Evolutionary conservation across 2,113 vertebrate genomes (phyloP).

Genomic region (Onychorhynchus coronatus): DNA sequence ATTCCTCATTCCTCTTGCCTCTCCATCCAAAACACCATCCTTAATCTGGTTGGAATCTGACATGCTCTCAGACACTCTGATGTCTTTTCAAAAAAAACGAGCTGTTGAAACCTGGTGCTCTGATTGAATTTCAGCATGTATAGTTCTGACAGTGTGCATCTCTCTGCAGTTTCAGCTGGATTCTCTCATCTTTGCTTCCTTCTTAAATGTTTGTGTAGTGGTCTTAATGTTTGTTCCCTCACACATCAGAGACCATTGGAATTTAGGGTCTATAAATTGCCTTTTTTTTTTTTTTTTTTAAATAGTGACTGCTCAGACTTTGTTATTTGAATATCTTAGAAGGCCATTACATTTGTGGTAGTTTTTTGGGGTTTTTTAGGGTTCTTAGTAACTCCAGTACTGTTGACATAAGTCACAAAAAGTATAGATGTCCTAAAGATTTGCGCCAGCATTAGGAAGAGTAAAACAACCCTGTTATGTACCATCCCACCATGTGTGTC

Average conservation of each 20-base stretch:
- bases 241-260: not conserved
- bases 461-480: accelerated
- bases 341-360: not conserved
- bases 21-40: not conserved
- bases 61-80: not conserved
- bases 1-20: not conserved
- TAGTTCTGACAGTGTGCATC: not conserved
- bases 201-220: not conserved
- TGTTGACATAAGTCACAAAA: not conserved
- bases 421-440: not conserved
- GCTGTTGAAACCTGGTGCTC: not conserved
- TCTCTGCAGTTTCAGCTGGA: not conserved
- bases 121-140: not conserved
- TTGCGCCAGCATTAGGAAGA: not conserved
- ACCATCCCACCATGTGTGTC: accelerated
- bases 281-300: not conserved
- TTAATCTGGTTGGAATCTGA: not conserved
- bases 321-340: not conserved
- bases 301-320: not conserved
- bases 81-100: not conserved
- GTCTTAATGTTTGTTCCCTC: not conserved
- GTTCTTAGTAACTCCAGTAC: not conserved
- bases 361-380: not conserved
- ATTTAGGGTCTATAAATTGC: not conserved
- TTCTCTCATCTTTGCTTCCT: not conserved